Conservation (phyloP, 2,113 vertebrate genomes). For the Trematocara macrostoma region DNA sequence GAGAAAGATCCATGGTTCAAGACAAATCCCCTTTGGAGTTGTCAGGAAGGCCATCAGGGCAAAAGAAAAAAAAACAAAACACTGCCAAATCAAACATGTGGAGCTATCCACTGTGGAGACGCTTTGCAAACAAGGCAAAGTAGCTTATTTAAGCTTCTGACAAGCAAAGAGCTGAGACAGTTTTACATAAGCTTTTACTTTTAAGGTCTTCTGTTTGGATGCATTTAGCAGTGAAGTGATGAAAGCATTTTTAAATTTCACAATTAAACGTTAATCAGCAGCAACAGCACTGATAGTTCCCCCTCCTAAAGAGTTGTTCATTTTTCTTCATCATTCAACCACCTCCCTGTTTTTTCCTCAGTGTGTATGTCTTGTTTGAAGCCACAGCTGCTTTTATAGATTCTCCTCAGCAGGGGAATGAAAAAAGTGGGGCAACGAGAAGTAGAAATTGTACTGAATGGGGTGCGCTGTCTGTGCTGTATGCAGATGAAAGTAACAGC, state of each 20-base stretch:
- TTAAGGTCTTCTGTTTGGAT: background rate
- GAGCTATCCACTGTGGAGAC: background rate
- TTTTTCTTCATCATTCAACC: background rate
- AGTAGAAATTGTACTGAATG: background rate
- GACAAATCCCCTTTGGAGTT: background rate
- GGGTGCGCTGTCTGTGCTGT: background rate
- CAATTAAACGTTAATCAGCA: background rate
- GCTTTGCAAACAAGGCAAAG: background rate
- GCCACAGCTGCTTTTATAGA: background rate
- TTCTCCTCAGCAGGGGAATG: background rate
- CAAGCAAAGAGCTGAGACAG: background rate
- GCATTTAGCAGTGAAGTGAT: background rate
- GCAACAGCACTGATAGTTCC: background rate
- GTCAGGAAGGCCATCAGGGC: background rate
- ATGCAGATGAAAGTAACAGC: slow-evolving; percentile 43
- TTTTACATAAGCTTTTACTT: background rate
- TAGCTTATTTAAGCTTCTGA: background rate
- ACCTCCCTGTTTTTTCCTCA: background rate
- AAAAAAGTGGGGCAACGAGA: background rate
- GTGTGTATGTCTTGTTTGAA: slow-evolving; percentile 8
- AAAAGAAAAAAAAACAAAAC: accelerated
- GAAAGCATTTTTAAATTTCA: background rate
- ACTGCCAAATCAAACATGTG: background rate
- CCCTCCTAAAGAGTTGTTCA: background rate
- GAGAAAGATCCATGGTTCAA: background rate